Evolutionary conservation across 2,888 invertebrate species (phyloP), one percentile per base, ranked within the genome.

Genomic region (Hermaeophaga mercurialis): DNA sequence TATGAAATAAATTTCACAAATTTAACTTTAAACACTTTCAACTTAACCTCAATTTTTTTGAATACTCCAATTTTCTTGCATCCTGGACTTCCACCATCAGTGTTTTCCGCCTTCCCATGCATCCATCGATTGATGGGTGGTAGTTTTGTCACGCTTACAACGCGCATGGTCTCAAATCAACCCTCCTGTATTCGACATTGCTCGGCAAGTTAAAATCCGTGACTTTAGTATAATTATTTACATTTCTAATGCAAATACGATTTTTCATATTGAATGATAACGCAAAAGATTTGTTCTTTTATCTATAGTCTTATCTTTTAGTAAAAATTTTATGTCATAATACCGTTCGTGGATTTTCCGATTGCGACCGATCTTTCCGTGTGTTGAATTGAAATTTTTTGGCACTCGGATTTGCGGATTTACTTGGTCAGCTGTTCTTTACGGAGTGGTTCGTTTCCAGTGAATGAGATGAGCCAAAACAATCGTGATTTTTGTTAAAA

Each of bases 361-460:
- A 49, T 26, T 18, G 6, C 22, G 31, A 9, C 39, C 49, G 49
- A 49, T 47, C 34, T 5, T 46, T 12, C 34, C 46, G 36, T 47
- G 34, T 22, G 34, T 17, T 14, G 24, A 33, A 34, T 34, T 19
- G 33, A 19, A 31, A 26, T n/a, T 38, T 49, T 49, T 49, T 41
- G 41, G 28, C 31, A 41, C 19, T 41, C 31, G 28, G 39, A 17
- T 49, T 39, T 39, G 49, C 39, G 39, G 49, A 49, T 49, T 49
- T 26, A 49, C 28, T 48, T 49, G 45, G 52, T 58, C 58, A 58
- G 58, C 58, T 58, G 58, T 58, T 58, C 17, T 15, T 31, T 39
- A 43, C 44, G 48, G 48, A 53, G 22, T 36, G 17, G 18, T 44
- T 38, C 34, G 50, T 39, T 26, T 8, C 5, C 24, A 8, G 19